phyloP scores from a whole-genome alignment of 2,888 invertebrate species.

The Plebejus melissa region DNA sequence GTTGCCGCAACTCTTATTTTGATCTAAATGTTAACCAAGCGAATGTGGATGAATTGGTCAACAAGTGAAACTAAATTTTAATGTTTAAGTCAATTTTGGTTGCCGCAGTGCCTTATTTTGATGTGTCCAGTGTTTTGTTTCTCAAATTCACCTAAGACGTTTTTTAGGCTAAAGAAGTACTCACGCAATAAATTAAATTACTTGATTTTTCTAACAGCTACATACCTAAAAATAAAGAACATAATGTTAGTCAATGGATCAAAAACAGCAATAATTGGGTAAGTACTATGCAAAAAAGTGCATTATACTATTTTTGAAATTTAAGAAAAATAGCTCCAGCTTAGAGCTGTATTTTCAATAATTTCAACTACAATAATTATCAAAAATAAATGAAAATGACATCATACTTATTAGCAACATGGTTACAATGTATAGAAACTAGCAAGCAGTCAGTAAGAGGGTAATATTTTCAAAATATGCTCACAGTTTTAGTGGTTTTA shows the following conservation, averaged over 20 bases:
- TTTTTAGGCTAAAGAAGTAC: conserved; percentile 47
- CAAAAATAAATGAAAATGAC: too few species aligned
- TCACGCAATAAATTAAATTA: conserved; percentile 61
- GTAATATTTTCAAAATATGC: background rate
- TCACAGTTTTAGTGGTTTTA: background rate
- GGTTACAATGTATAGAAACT: background rate
- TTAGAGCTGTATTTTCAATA: too few species aligned
- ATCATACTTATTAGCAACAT: background rate
- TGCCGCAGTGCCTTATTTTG: too few species aligned
- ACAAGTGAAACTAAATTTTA: too few species aligned
- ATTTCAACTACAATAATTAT: too few species aligned
- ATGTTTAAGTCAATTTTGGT: too few species aligned
- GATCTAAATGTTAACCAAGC: background rate
- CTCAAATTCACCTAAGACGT: too few species aligned
- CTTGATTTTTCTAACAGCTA: conserved; percentile 63
- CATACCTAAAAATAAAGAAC: conserved; percentile 63
- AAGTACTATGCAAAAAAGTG: too few species aligned
- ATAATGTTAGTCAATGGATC: background rate
- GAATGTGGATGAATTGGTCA: too few species aligned
- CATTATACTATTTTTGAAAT: too few species aligned
- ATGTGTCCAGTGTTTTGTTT: too few species aligned
- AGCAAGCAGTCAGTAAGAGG: background rate
- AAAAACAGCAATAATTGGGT: background rate
- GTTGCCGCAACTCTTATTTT: conserved; percentile 35
- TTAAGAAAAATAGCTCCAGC: too few species aligned